Evolutionary conservation across 2,797 vertebrate species (phyloP).

Genomic region (Microcaecilia unicolor): DNA sequence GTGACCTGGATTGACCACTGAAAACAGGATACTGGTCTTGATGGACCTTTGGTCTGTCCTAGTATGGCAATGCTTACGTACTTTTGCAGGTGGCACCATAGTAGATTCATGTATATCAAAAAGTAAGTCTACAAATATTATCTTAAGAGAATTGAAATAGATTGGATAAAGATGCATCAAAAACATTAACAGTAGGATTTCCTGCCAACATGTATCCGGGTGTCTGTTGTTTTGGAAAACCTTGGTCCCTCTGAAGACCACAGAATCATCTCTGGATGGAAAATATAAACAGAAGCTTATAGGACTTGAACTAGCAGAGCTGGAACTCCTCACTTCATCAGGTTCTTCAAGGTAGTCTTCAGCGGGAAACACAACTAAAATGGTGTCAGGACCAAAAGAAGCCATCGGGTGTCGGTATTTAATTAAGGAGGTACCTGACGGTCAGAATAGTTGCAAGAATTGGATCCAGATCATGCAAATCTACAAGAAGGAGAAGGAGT

Average conservation of each 20-base stretch:
- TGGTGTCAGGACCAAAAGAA: slow-evolving; percentile 2
- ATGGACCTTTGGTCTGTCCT: too few relatives aligned
- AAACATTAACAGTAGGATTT: slow-evolving; percentile 36
- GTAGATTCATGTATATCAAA: slow-evolving; percentile 30
- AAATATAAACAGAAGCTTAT: slow-evolving; percentile 58
- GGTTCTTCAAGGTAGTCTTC: slow-evolving; percentile 19
- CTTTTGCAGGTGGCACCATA: too few relatives aligned
- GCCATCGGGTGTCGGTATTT: slow-evolving; percentile 44
- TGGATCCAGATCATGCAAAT: too few relatives aligned
- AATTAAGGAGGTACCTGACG: slow-evolving; percentile 17
- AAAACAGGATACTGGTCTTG: too few relatives aligned
- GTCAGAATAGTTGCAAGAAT: not conserved
- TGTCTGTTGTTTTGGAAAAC: slow-evolving; percentile 61
- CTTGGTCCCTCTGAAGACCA: slow-evolving; percentile 51
- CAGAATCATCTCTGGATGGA: slow-evolving; percentile 34
- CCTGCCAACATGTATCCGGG: slow-evolving; percentile 46
- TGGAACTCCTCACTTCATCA: slow-evolving; percentile 58
- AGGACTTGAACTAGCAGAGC: slow-evolving; percentile 60
- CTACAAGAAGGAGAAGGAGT: too few relatives aligned
- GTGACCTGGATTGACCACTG: too few relatives aligned
- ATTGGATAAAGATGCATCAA: slow-evolving; percentile 40
- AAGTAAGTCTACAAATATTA: slow-evolving; percentile 58
- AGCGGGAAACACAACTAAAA: slow-evolving; percentile 34
- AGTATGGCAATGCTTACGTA: too few relatives aligned
- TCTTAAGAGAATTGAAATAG: slow-evolving; percentile 62